Evolutionary conservation across 2,888 invertebrate genomes (phyloP).

Genomic region (Congeria kusceri): DNA sequence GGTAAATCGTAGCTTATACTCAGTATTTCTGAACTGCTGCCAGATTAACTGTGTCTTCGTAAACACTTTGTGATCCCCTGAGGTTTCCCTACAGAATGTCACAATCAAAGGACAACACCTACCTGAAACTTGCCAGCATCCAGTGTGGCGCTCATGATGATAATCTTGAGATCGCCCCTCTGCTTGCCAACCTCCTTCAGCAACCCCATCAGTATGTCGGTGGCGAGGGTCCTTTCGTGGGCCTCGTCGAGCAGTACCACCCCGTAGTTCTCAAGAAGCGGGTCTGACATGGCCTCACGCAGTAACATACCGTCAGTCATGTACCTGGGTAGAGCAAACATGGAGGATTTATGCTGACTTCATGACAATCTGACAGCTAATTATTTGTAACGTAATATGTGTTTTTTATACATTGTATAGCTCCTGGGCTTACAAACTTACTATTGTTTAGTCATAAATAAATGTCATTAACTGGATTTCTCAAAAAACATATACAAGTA

Average conservation of each 20-base stretch:
- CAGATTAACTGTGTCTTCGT: too few relatives aligned
- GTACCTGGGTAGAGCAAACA: conserved; percentile 88
- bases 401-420: too few relatives aligned
- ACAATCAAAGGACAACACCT: conserved; percentile 44
- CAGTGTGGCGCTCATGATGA: conserved; percentile 99
- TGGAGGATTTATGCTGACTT: not conserved
- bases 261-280: conserved; percentile 97
- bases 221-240: conserved; percentile 98
- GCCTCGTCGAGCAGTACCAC: conserved; percentile 99
- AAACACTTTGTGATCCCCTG: too few relatives aligned
- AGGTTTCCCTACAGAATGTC: too few relatives aligned
- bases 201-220: conserved; percentile 99
- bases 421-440: too few relatives aligned
- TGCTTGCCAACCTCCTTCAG: conserved; percentile 97
- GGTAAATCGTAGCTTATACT: too few relatives aligned
- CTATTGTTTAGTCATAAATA: too few relatives aligned
- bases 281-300: conserved; percentile 99
- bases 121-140: conserved; percentile 99
- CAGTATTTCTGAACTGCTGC: too few relatives aligned
- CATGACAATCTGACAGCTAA: too few relatives aligned
- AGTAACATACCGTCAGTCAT: conserved; percentile 99
- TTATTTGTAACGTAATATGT: too few relatives aligned
- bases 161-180: conserved; percentile 95
- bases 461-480: too few relatives aligned
- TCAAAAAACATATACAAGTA: too few relatives aligned